A percentile compares a stretch with the other conserved stretches of the same genome.
These are phyloP conservation scores for Coenonympha arcania DNA, from an alignment of 2,888 invertebrate species.

Conservation along the genomic window DNA sequence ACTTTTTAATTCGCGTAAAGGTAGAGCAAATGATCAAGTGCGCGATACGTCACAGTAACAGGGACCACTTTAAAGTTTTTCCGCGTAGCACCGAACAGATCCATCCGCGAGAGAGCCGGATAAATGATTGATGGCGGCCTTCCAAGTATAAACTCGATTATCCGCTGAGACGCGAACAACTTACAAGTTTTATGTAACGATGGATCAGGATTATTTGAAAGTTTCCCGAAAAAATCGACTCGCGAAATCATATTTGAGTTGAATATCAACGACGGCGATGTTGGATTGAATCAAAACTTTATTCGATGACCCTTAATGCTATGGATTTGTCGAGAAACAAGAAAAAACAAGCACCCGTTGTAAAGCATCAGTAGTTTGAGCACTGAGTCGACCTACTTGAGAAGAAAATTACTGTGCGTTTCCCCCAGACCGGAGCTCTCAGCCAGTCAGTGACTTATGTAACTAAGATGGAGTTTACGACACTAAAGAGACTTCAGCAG, in stretches of 20 bases:
- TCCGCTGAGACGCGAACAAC: conserved; percentile 73
- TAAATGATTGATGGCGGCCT: conserved; percentile 73
- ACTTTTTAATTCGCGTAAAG: conserved; percentile 40
- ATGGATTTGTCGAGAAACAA: background rate
- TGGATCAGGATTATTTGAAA: conserved; percentile 72
- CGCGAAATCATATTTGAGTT: conserved; percentile 69
- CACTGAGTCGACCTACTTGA: background rate
- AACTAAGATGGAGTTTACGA: background rate
- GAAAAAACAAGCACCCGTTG: background rate
- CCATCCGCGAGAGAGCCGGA: conserved; percentile 55
- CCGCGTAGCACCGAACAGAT: conserved; percentile 46
- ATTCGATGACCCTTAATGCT: background rate
- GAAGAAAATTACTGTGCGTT: background rate
- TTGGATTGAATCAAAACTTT: conserved; percentile 5
- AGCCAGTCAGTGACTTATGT: background rate
- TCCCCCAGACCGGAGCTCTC: background rate
- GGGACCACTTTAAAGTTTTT: conserved; percentile 69
- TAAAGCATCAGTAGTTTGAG: background rate
- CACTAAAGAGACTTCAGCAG: background rate
- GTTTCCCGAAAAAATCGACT: conserved; percentile 65
- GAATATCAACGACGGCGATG: conserved; percentile 38
- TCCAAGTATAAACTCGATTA: conserved; percentile 75
- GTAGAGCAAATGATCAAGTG: conserved; percentile 38
- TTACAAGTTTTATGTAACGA: conserved; percentile 74
- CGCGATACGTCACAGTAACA: conserved; percentile 59